A percentile compares a stretch with the other conserved stretches of the same genome.
These are phyloP conservation scores for Pegea sp. DNA, from an alignment of 23 tunicate species.

Conservation along the genomic window DNA sequence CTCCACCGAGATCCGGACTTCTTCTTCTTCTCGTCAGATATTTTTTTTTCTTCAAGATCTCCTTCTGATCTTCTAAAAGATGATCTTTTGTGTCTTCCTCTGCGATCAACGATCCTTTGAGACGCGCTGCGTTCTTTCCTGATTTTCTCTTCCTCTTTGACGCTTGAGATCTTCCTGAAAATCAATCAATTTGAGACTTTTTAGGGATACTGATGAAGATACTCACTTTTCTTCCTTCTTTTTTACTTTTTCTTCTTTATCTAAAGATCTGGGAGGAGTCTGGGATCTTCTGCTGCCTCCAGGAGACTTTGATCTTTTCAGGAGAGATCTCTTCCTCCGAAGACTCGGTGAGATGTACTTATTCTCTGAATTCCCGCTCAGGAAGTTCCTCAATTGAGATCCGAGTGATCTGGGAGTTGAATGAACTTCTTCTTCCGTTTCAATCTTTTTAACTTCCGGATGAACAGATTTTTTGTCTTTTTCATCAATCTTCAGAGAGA, in stretches of 20 bases:
- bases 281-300: slow-evolving; percentile 45
- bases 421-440: neutral
- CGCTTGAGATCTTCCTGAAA: neutral
- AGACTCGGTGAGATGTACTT: slow-evolving; percentile 55
- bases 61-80: neutral
- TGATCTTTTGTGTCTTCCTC: slow-evolving; percentile 15
- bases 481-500: neutral
- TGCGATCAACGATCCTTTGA: slow-evolving; percentile 36
- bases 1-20: slow-evolving; percentile 18
- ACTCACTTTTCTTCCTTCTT: slow-evolving; percentile 6
- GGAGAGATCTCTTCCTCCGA: slow-evolving; percentile 35
- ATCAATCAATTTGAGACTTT: too few relatives aligned
- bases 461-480: neutral
- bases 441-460: neutral
- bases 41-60: neutral
- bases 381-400: slow-evolving; percentile 23
- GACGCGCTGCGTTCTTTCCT: slow-evolving; percentile 28
- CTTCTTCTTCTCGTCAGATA: neutral
- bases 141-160: slow-evolving; percentile 3
- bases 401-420: slow-evolving; percentile 12
- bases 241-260: slow-evolving; percentile 2
- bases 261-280: slow-evolving; percentile 16
- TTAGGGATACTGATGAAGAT: too few relatives aligned
- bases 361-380: slow-evolving; percentile 32
- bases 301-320: slow-evolving; percentile 57